A percentile compares a stretch with the other conserved stretches of the same genome.
Conservation (phyloP, 2,888 invertebrate species). For the Scotopteryx bipunctaria region DNA sequence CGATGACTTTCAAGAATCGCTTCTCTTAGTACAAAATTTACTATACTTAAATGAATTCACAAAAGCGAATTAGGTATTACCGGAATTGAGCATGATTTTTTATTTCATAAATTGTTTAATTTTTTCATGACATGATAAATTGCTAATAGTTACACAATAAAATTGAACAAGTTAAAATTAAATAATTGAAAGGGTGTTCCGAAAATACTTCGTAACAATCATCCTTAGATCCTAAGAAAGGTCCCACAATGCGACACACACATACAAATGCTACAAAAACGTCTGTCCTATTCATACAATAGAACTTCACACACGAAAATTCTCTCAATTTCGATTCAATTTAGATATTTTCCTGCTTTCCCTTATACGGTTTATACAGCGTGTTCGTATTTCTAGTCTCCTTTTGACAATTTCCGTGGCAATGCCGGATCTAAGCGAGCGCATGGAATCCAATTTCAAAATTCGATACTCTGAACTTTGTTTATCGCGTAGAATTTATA, state of each 20-base stretch:
- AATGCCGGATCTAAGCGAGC: slow-evolving; percentile 1
- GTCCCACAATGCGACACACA: slow-evolving; percentile 12
- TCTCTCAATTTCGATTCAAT: slow-evolving; percentile 63
- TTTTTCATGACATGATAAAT: too few species aligned
- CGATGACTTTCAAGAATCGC: too few species aligned
- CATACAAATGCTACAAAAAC: slow-evolving; percentile 19
- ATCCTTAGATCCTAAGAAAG: slow-evolving; percentile 10
- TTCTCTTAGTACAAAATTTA: too few species aligned
- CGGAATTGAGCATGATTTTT: too few species aligned
- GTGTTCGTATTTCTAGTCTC: slow-evolving; percentile 36
- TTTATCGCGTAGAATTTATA: slow-evolving; percentile 3
- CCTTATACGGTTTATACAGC: slow-evolving; percentile 43
- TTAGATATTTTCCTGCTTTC: slow-evolving; percentile 54
- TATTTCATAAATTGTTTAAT: too few species aligned
- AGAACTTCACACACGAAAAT: slow-evolving; percentile 46
- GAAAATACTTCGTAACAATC: slow-evolving; percentile 2
- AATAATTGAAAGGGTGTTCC: neutral
- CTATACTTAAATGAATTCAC: too few species aligned
- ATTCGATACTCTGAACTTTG: slow-evolving; percentile 5
- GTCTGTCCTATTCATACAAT: slow-evolving; percentile 32
- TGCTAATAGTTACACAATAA: too few species aligned
- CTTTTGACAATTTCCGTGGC: slow-evolving; percentile 21
- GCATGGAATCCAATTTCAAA: slow-evolving; percentile 11
- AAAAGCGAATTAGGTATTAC: too few species aligned
- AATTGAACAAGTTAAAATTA: too few species aligned